Percentiles rank a stretch among this genome's conserved stretches.
These are phyloP conservation scores for Idaea dimidiata DNA, from an alignment of 2,888 invertebrate genomes.

Conservation along the genomic window DNA sequence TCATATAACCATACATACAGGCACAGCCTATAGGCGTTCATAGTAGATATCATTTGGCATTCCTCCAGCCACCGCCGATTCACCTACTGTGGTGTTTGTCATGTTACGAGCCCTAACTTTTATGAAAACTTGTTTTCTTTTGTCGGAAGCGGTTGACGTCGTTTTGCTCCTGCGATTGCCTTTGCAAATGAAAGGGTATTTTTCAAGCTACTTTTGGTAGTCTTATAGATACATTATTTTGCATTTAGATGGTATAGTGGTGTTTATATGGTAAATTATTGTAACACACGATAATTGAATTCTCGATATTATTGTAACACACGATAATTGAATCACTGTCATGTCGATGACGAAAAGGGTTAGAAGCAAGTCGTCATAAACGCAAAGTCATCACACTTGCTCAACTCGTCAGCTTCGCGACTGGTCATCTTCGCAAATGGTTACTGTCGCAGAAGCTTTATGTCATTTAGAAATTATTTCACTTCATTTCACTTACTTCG, in stretches of 20 bases:
- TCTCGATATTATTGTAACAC: no score
- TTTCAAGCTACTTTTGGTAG: not conserved
- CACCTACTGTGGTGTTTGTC: conserved; percentile 42
- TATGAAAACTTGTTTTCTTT: conserved; percentile 41
- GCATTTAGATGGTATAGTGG: not conserved
- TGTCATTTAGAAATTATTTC: no score
- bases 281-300: no score
- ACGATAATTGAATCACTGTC: no score
- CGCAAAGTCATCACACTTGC: no score
- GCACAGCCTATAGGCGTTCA: not conserved
- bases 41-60: conserved; percentile 51
- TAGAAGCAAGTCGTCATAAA: no score
- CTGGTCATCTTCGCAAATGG: no score
- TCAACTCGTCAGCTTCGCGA: no score
- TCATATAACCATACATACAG: not conserved
- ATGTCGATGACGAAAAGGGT: no score
- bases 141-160: conserved; percentile 15
- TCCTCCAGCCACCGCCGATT: conserved; percentile 40
- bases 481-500: no score
- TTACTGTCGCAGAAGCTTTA: no score
- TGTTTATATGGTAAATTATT: not conserved
- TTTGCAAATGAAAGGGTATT: conserved; percentile 5
- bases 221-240: not conserved
- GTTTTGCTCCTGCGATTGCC: conserved; percentile 12
- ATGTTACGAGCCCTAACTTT: conserved; percentile 41